Evolutionary conservation across 2,888 invertebrate species (phyloP).

Genomic region (Cryptus armator): DNA sequence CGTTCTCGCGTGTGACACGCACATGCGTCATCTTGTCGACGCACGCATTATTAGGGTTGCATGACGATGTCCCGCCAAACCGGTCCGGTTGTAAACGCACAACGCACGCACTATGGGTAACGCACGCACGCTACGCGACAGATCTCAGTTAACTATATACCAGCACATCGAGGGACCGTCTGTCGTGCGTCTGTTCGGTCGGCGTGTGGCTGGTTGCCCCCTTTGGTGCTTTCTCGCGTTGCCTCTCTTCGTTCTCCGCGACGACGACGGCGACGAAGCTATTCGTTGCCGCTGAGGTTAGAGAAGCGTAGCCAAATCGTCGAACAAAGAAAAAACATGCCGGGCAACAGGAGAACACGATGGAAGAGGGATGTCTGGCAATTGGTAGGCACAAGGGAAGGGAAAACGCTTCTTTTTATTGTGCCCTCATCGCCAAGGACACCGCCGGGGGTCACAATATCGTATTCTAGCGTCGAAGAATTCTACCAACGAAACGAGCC

Average conservation of each 20-base stretch:
- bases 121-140: constrained; percentile 45
- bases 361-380: constrained; percentile 69
- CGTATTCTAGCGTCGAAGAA: not conserved
- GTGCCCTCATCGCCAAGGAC: constrained; percentile 64
- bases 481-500: not conserved
- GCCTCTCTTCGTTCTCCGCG: constrained; percentile 40
- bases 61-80: constrained; percentile 72
- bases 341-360: constrained; percentile 82
- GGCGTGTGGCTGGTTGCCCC: not conserved
- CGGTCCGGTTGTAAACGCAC: constrained; percentile 14
- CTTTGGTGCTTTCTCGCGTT: constrained; percentile 33
- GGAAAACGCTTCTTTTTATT: constrained; percentile 50
- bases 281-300: constrained; percentile 29
- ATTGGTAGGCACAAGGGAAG: constrained; percentile 3
- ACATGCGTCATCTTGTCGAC: constrained; percentile 80
- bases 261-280: constrained; percentile 27
- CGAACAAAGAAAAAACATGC: constrained; percentile 84
- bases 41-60: constrained; percentile 83
- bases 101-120: constrained; percentile 10
- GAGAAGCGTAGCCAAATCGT: constrained; percentile 74
- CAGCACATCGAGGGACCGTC: not conserved
- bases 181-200: not conserved
- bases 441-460: constrained; percentile 78
- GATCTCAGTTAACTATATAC: constrained; percentile 27
- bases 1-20: constrained; percentile 77